These are phyloP conservation scores for Triplophysa tibetana DNA, from an alignment of 2,113 vertebrate genomes.

Conservation along the genomic window DNA sequence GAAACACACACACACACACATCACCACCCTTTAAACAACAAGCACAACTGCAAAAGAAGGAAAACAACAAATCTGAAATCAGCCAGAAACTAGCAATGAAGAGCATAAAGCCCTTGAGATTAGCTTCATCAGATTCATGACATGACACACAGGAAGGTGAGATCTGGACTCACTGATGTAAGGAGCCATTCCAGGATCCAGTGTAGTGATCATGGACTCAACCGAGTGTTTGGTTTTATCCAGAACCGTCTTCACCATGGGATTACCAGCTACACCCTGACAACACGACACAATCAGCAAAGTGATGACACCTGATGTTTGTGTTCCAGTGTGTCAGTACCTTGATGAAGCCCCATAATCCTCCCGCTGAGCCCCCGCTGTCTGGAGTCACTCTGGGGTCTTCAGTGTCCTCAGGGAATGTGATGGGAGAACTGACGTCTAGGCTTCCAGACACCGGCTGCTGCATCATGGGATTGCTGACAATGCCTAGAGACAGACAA, in stretches of 20 bases:
- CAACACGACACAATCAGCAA: slow-evolving; percentile 33
- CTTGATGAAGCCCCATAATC: slow-evolving; percentile 96
- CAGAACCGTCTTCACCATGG: slow-evolving; percentile 90
- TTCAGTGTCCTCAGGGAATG: slow-evolving; percentile 90
- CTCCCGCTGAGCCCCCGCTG: slow-evolving; percentile 67
- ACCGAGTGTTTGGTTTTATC: slow-evolving; percentile 96
- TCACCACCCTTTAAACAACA: too few species aligned
- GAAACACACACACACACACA: slow-evolving; percentile 36
- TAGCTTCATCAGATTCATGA: too few species aligned
- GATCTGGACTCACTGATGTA: slow-evolving; percentile 87
- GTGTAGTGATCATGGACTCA: slow-evolving; percentile 95
- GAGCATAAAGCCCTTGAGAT: too few species aligned
- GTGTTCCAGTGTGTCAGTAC: slow-evolving; percentile 61
- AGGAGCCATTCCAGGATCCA: slow-evolving; percentile 97
- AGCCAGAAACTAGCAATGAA: too few species aligned
- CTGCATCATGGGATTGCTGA: slow-evolving; percentile 80
- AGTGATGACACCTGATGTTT: neutral
- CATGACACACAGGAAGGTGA: too few species aligned
- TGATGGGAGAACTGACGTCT: slow-evolving; percentile 82
- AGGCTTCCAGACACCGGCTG: slow-evolving; percentile 73
- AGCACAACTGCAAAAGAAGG: too few species aligned
- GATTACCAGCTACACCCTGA: slow-evolving; percentile 93
- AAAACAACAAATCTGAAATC: too few species aligned
- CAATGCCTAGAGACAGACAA: slow-evolving; percentile 66
- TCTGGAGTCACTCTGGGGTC: slow-evolving; percentile 73